A percentile compares a stretch with the other conserved stretches of the same genome.
Conservation (phyloP, 2,113 vertebrate genomes). For the Cyanocitta stelleri region DNA sequence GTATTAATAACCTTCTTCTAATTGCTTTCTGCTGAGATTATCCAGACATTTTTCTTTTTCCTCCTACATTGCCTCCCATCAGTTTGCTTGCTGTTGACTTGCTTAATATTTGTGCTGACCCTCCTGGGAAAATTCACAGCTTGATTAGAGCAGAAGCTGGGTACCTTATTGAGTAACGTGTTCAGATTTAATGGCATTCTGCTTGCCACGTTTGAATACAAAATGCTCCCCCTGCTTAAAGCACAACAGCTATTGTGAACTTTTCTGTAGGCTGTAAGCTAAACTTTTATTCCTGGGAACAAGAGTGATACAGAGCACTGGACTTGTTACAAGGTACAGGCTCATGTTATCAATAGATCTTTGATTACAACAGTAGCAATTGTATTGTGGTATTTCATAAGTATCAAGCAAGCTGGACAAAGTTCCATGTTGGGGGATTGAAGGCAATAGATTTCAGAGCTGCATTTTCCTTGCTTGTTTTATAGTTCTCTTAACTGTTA, state of each 20-base stretch:
- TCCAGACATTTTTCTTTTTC: neutral
- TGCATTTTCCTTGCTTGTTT: neutral
- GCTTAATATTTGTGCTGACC: slow-evolving; percentile 50
- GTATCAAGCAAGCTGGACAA: neutral
- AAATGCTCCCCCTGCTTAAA: neutral
- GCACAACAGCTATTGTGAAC: neutral
- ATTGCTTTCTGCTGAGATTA: slow-evolving; percentile 14
- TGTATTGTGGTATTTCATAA: neutral
- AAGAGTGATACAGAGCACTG: neutral
- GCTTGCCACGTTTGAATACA: slow-evolving; percentile 6
- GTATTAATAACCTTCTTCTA: slow-evolving; percentile 22
- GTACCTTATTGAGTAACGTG: slow-evolving; percentile 10
- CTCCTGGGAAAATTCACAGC: slow-evolving; percentile 46
- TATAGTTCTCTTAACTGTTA: neutral
- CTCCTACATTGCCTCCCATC: neutral
- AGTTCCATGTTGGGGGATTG: neutral
- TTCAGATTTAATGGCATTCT: slow-evolving; percentile 25
- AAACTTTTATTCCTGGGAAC: neutral
- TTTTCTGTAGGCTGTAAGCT: neutral
- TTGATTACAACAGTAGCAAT: neutral
- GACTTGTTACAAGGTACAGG: neutral
- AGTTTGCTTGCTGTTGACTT: slow-evolving; percentile 5
- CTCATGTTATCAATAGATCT: neutral
- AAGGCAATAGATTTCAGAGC: neutral
- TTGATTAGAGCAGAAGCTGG: slow-evolving; percentile 40